Evolutionary conservation across 2,113 vertebrate species (phyloP).

Genomic region (Gambusia holbrooki): DNA sequence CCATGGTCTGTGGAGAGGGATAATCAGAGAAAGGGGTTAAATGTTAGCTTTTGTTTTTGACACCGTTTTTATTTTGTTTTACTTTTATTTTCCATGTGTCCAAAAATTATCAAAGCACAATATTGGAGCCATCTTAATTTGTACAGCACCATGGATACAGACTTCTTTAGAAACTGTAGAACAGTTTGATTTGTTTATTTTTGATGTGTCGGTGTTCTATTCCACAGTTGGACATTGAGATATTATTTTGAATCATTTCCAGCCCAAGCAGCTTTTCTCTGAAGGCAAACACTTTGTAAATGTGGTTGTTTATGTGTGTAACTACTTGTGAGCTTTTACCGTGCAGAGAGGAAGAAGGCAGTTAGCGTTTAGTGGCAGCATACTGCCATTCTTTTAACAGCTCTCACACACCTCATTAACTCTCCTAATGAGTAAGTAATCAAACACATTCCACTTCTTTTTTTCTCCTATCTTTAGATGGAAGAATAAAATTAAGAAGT

Average conservation of each 20-base stretch:
- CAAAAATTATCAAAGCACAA: too few species aligned
- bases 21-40: background rate
- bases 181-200: conserved; percentile 27
- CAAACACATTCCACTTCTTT: conserved; percentile 54
- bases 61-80: background rate
- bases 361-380: conserved; percentile 74
- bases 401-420: conserved; percentile 81
- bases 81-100: too few species aligned
- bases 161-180: too few species aligned
- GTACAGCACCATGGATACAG: background rate
- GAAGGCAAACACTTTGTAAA: conserved; percentile 31
- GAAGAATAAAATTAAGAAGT: conserved; percentile 54
- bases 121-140: too few species aligned
- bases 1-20: background rate
- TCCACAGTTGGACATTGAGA: conserved; percentile 13
- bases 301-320: conserved; percentile 57
- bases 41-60: too few species aligned
- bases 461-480: conserved; percentile 36
- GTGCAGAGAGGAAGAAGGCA: conserved; percentile 68
- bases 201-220: conserved; percentile 26
- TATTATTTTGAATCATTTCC: conserved; percentile 38
- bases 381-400: conserved; percentile 74
- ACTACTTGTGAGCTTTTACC: conserved; percentile 50
- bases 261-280: conserved; percentile 24
- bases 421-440: conserved; percentile 88